A percentile compares a stretch with the other conserved stretches of the same genome.
phyloP scores from a whole-genome alignment of 2,113 vertebrate species.

The Oreochromis niloticus region DNA sequence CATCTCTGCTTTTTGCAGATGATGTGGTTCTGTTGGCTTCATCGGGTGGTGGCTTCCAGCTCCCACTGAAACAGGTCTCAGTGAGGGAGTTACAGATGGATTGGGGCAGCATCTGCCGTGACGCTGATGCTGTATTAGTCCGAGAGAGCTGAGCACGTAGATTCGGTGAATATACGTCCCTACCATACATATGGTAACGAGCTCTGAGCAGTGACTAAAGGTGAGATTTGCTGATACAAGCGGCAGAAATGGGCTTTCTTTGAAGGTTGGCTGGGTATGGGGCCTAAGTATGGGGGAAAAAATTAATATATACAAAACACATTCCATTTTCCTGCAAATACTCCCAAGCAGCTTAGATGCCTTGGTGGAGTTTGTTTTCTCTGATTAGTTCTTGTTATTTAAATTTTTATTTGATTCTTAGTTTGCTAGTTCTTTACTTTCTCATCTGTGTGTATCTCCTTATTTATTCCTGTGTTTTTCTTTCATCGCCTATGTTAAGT shows the following conservation, averaged over 20 bases:
- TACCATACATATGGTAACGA: neutral
- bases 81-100: neutral
- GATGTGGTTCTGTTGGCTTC: neutral
- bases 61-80: neutral
- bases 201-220: neutral
- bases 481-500: neutral
- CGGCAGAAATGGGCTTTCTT: neutral
- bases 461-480: neutral
- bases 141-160: neutral
- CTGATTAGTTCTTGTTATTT: neutral
- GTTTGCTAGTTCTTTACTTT: neutral
- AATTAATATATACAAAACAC: neutral
- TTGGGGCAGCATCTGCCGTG: neutral
- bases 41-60: neutral
- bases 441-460: neutral
- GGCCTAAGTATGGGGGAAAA: neutral
- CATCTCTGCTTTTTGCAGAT: neutral
- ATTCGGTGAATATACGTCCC: neutral
- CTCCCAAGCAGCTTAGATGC: neutral
- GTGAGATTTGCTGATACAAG: neutral
- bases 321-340: neutral
- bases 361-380: neutral
- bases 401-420: neutral
- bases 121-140: neutral
- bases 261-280: neutral